These are phyloP conservation scores for Tetrao urogallus DNA, from an alignment of 2,113 vertebrate genomes.

Conservation along the genomic window DNA sequence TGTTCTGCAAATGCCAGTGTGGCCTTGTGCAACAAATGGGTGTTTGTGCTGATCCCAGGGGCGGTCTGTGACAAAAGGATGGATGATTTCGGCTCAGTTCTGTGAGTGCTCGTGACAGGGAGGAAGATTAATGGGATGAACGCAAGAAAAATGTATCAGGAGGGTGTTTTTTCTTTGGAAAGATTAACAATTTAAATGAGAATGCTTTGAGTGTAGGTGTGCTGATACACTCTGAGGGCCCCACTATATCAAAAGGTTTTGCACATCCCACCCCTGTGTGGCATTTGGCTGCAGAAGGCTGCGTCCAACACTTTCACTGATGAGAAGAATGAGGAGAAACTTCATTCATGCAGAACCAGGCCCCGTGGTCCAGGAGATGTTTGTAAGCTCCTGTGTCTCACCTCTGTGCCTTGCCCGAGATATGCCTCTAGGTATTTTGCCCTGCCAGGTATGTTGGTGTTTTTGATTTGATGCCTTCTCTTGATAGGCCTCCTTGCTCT, in stretches of 20 bases:
- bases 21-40: background rate
- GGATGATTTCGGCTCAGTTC: conserved; percentile 12
- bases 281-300: background rate
- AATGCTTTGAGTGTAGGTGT: background rate
- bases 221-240: background rate
- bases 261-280: background rate
- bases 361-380: background rate
- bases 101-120: background rate
- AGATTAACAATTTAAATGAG: conserved; percentile 22
- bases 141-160: background rate
- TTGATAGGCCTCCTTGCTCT: background rate
- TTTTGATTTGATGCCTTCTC: background rate
- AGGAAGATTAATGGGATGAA: conserved; percentile 48
- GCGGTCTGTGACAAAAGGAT: conserved; percentile 1
- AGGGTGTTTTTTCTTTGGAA: conserved; percentile 20
- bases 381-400: background rate
- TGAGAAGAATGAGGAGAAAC: background rate
- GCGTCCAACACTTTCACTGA: background rate
- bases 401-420: background rate
- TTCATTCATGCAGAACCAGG: background rate
- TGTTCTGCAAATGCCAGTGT: background rate
- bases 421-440: background rate
- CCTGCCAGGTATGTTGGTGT: background rate
- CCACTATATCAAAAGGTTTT: background rate
- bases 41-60: background rate